Base-by-base conservation (phyloP, 2,888 invertebrate genomes). In the Nephrotoma guestfalica region DNA sequence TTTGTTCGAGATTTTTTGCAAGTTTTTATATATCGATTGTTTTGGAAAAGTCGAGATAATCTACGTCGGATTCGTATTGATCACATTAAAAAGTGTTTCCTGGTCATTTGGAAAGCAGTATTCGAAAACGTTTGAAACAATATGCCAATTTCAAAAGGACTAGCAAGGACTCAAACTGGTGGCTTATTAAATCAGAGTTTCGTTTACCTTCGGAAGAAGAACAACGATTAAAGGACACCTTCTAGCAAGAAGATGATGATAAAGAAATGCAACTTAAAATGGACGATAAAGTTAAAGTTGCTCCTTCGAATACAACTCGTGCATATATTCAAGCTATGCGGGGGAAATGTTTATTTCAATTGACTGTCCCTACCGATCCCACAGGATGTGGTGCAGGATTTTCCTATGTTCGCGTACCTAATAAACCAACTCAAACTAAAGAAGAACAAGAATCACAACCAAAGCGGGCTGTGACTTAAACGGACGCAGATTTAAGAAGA, bases 131-230 rank as follows among this genome's bases (percentile, higher is more conserved):
- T 71, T 92, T 99, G 41, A 99, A 99, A 87, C 93, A 97, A 30
- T 99, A 99, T 91, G 99, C 99, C 0, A 99, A 99, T 91, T 99
- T 99, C 91, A 99, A 99, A 91, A 94, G 99, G 90, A 98, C 99
- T 7, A 98, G 98, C 91, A 92, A 94, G 90, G 94, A 94, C 89
- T 94, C 94, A 0, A 94, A 94, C 88, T 94, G 94, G 94, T 98
- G 98, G 98, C 98, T 98, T 0, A 96, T 98, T 88, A 98, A 97
- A 90, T 96, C 97, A 0, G 97, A 97, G 89, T 98, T 98, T 90
- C 94, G 99, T 1, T 92, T 99, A 86, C 99, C 99, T 0, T 97
- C 97, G 0, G 99, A 99, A 91, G 99, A 99, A 91, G 99, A 99
- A 90, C 99, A 99, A 91, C 93, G 99, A 87, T 93, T 99, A 0